A percentile compares a stretch with the other conserved stretches of the same genome.
Conservation (phyloP, 2,888 invertebrate genomes). For the Petrolisthes cinctipes region DNA sequence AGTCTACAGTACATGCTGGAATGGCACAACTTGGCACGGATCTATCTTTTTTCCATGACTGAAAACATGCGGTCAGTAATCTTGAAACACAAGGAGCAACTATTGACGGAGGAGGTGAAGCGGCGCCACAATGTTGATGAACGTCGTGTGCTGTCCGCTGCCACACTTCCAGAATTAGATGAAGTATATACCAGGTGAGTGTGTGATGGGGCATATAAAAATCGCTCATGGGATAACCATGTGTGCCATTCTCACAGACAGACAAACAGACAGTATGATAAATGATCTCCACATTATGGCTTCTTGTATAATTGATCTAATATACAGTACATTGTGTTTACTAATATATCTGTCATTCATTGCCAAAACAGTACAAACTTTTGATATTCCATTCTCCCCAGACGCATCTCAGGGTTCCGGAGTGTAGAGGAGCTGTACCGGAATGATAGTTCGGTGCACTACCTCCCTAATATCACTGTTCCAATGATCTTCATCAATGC, state of each 20-base stretch:
- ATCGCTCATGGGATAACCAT: background rate
- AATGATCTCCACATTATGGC: background rate
- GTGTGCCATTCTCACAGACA: too few species aligned
- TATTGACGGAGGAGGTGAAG: slow-evolving; percentile 82
- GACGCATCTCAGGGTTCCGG: slow-evolving; percentile 82
- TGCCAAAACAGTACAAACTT: too few species aligned
- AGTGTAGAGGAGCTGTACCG: slow-evolving; percentile 84
- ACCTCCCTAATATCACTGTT: slow-evolving; percentile 81
- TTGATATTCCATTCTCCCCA: slow-evolving; percentile 69
- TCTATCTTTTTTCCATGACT: slow-evolving; percentile 93
- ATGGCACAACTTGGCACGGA: slow-evolving; percentile 90
- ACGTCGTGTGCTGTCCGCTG: slow-evolving; percentile 85
- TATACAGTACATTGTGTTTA: too few species aligned
- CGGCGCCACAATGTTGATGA: slow-evolving; percentile 80
- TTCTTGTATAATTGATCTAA: too few species aligned
- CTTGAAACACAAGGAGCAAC: slow-evolving; percentile 82
- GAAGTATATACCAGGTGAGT: slow-evolving; percentile 84
- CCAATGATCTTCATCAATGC: slow-evolving; percentile 94
- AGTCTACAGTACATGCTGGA: slow-evolving; percentile 83
- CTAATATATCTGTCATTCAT: too few species aligned
- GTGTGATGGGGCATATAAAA: background rate
- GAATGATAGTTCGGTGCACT: slow-evolving; percentile 87
- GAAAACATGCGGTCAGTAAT: slow-evolving; percentile 91
- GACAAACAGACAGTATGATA: background rate
- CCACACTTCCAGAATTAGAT: slow-evolving; percentile 88